A percentile compares a stretch with the other conserved stretches of the same genome.
phyloP scores from a whole-genome alignment of 2,888 invertebrate species.

The Leucophenga maculata region DNA sequence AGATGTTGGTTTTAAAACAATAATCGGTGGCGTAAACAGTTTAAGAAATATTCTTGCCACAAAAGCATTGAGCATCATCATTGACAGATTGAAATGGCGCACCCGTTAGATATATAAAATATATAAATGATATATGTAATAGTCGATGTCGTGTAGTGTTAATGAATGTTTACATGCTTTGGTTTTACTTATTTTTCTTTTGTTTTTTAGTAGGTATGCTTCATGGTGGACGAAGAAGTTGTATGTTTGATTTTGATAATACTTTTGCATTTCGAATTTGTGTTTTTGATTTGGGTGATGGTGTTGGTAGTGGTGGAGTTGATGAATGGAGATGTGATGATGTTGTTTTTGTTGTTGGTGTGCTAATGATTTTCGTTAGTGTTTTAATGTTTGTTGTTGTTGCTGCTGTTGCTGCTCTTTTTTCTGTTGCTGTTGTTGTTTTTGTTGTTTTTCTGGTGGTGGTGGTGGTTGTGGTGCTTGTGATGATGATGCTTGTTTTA shows the following conservation, averaged over 20 bases:
- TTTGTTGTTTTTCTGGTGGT: too few relatives aligned
- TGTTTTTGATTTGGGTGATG: not conserved
- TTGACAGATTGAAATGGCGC: too few relatives aligned
- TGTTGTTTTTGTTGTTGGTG: slow-evolving; percentile 25
- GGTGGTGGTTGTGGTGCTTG: too few relatives aligned
- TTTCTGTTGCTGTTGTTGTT: not conserved
- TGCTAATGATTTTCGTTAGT: slow-evolving; percentile 31
- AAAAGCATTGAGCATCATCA: too few relatives aligned
- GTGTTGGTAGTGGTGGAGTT: not conserved
- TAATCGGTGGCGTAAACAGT: too few relatives aligned
- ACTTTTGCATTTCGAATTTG: slow-evolving; percentile 28
- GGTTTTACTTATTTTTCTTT: not conserved
- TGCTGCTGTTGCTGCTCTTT: slow-evolving; percentile 31
- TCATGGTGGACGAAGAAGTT: not conserved
- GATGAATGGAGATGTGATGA: not conserved
- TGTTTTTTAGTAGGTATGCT: not conserved
- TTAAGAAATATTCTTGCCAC: too few relatives aligned
- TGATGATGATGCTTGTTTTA: too few relatives aligned
- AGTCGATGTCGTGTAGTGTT: too few relatives aligned
- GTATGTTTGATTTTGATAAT: slow-evolving; percentile 26
- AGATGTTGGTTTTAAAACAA: too few relatives aligned
- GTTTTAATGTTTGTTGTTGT: slow-evolving; percentile 27
- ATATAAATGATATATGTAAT: too few relatives aligned
- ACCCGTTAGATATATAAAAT: too few relatives aligned
- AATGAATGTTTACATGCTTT: too few relatives aligned